These are phyloP conservation scores for Istiophorus platypterus DNA, from an alignment of 2,113 vertebrate genomes.

Conservation along the genomic window DNA sequence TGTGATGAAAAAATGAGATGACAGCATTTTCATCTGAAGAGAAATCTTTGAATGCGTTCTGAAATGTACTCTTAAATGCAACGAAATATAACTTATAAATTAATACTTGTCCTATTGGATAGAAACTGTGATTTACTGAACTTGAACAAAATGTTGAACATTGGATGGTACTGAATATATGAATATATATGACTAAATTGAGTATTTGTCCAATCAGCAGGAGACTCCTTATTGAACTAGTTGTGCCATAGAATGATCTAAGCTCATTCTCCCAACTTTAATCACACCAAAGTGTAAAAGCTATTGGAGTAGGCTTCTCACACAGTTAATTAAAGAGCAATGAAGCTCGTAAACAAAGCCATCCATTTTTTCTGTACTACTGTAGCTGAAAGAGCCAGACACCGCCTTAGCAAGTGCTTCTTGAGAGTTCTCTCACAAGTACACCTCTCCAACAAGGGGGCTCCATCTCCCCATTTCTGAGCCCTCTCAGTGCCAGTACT, in stretches of 20 bases:
- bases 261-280: slow-evolving; percentile 63
- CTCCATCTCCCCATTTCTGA: slow-evolving; percentile 66
- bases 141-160: not conserved
- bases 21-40: not conserved
- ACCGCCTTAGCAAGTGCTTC: slow-evolving; percentile 60
- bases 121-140: not conserved
- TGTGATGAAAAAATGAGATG: not conserved
- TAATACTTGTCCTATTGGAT: not conserved
- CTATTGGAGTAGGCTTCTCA: slow-evolving; percentile 66
- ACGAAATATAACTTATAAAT: not conserved
- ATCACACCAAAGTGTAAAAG: slow-evolving; percentile 66
- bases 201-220: slow-evolving; percentile 40
- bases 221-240: slow-evolving; percentile 23
- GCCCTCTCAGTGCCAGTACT: slow-evolving; percentile 62
- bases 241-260: slow-evolving; percentile 64
- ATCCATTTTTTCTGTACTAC: slow-evolving; percentile 48
- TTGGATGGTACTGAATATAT: slow-evolving; percentile 5
- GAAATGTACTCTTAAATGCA: not conserved
- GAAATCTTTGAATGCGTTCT: not conserved
- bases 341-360: slow-evolving; percentile 67
- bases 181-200: not conserved
- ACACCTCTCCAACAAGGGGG: slow-evolving; percentile 59
- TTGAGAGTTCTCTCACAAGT: slow-evolving; percentile 75
- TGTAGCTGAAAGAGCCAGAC: slow-evolving; percentile 74
- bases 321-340: slow-evolving; percentile 70